Base-by-base conservation (phyloP, 2,113 vertebrate species). In the Prunella himalayana region DNA sequence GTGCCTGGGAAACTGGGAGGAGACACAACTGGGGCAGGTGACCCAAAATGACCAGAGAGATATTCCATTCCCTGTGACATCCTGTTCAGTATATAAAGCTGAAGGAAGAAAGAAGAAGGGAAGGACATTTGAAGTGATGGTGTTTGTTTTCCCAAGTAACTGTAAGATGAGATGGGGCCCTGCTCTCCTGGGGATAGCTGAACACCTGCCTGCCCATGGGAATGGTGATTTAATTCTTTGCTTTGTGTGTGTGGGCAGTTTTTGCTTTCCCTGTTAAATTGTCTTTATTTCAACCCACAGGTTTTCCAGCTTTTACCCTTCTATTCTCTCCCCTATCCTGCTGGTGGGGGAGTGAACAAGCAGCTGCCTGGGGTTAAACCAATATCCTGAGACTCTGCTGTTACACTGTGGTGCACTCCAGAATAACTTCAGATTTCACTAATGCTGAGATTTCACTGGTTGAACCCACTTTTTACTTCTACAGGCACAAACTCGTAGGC, bases 101-200 rank as follows among this genome's bases (percentile, higher is more conserved):
- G 47, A 20, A n/a, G 30, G 41, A 68, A 76, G n/a, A 53, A 63
- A 49, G 47, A 63, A 44, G 63, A 41, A 60, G 9, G n/a, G 12
- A 35, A 23, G n/a, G n/a, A 47, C 56, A 13, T 56, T 69, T 56
- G 63, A 31, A 42, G 3, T 27, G 7, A 49, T 2, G 13, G 6
- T 14, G 5, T 42, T 83, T 69, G 17, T 49, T 6, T 77, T 77
- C 42, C 35, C 56, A 42, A 82, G 2, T 54, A 69, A 42, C 15
- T 61, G 8, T 54, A 42, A 23, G 1, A 19, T 0, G 0, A 23
- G 41, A 63, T 13, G 12, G 7, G 12, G 15, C 15, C 16, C n/a
- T 42, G 35, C 21, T 70, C 10, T 70, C 8, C 41, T 5, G 41
- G 30, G 28, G 12, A 61, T 23, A 2, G 41, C 63, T 70, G 35